A percentile compares a stretch with the other conserved stretches of the same genome.
Conservation (phyloP, 2,888 invertebrate genomes). For the Napeogenes sylphis region DNA sequence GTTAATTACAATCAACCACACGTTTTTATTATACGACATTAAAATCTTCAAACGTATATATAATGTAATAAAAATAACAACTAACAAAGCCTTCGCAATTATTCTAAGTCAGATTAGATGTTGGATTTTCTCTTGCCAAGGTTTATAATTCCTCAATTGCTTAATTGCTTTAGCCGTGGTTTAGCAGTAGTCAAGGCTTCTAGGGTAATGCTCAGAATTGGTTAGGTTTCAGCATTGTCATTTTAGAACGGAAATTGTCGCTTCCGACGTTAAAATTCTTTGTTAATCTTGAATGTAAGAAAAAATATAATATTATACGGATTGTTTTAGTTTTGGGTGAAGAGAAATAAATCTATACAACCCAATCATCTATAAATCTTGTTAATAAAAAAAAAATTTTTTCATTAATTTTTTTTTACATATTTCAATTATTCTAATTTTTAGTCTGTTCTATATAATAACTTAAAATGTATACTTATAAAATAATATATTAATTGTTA, state of each 20-base stretch:
- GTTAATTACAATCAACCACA: neutral
- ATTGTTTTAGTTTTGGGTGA: neutral
- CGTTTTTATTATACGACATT: neutral
- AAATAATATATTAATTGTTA: no score
- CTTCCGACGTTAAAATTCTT: conserved; percentile 48
- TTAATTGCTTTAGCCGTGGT: conserved; percentile 64
- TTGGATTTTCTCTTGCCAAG: conserved; percentile 45
- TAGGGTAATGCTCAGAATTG: conserved; percentile 48
- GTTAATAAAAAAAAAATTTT: no score
- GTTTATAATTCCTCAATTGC: conserved; percentile 56
- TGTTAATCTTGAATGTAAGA: neutral
- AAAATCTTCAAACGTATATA: conserved; percentile 2
- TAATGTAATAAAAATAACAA: neutral
- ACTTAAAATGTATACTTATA: no score
- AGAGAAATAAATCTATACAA: no score
- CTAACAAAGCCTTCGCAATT: conserved; percentile 11
- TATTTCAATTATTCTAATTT: no score
- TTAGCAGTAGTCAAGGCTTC: conserved; percentile 58
- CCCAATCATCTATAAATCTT: no score
- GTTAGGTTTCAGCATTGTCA: conserved; percentile 48
- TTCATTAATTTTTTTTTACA: no score
- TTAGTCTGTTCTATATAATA: no score
- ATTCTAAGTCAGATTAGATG: conserved; percentile 7
- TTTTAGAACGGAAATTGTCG: conserved; percentile 53
- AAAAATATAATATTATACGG: neutral